Conservation (phyloP, 2,797 vertebrate species). For the Miichthys miiuy region DNA sequence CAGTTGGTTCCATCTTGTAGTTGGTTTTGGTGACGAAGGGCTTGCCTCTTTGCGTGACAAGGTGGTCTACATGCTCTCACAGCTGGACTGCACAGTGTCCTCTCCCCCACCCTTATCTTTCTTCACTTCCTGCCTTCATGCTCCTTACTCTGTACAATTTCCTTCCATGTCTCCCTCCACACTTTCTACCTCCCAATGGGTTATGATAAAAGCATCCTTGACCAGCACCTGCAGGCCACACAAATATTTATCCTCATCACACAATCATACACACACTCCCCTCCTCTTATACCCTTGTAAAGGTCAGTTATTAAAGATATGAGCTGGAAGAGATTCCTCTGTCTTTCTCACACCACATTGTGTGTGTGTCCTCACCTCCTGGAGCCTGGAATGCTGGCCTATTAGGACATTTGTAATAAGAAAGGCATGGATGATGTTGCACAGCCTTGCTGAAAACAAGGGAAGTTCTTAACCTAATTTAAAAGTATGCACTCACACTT, state of each 20-base stretch:
- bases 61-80: slow-evolving; percentile 24
- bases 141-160: slow-evolving; percentile 31
- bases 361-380: slow-evolving; percentile 38
- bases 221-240: slow-evolving; percentile 74
- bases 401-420: slow-evolving; percentile 46
- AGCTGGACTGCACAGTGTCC: slow-evolving; percentile 43
- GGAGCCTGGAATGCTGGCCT: slow-evolving; percentile 44
- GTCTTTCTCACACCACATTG: slow-evolving; percentile 25
- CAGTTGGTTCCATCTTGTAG: neutral
- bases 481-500: slow-evolving; percentile 27
- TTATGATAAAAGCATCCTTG: slow-evolving; percentile 52
- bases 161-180: slow-evolving; percentile 34
- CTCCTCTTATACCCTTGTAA: slow-evolving; percentile 65
- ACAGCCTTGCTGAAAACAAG: slow-evolving; percentile 16
- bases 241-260: slow-evolving; percentile 24
- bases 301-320: slow-evolving; percentile 68
- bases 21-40: too few species aligned
- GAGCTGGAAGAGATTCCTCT: slow-evolving; percentile 44
- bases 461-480: slow-evolving; percentile 31
- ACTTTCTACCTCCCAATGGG: slow-evolving; percentile 23
- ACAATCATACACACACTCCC: slow-evolving; percentile 37
- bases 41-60: neutral
- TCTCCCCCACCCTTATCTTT: slow-evolving; percentile 41
- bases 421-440: slow-evolving; percentile 51
- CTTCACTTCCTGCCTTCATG: slow-evolving; percentile 30